Percentiles rank a stretch among this genome's conserved stretches.
Conservation (phyloP, 1,140 invertebrate genomes). For the Aricia agestis region DNA sequence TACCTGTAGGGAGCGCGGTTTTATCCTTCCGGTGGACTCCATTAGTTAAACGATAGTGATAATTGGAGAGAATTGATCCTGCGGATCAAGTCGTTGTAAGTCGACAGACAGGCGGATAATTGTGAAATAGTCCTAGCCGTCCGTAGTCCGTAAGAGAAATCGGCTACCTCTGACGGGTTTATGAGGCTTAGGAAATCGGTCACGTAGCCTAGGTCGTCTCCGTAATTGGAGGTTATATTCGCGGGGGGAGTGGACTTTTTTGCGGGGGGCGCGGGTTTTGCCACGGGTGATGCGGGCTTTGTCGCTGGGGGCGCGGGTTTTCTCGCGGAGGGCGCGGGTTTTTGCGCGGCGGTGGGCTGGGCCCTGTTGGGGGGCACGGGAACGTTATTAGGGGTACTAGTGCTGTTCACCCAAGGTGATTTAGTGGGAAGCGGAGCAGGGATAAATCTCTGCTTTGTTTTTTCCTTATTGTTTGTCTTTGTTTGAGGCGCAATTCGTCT, state of each 20-base stretch:
- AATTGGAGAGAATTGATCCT: too few species aligned
- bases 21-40: too few species aligned
- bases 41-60: too few species aligned
- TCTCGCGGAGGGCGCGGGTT: neutral
- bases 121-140: too few species aligned
- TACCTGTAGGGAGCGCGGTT: too few species aligned
- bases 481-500: neutral
- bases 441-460: neutral
- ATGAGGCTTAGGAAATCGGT: too few species aligned
- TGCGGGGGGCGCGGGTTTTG: neutral
- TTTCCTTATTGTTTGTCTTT: neutral
- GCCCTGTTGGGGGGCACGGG: neutral
- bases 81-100: neutral
- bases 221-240: neutral
- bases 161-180: too few species aligned
- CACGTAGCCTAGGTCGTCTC: too few species aligned
- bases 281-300: neutral
- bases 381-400: neutral
- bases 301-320: too few species aligned
- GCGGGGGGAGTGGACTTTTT: neutral
- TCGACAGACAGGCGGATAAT: too few species aligned
- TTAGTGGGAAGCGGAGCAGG: neutral
- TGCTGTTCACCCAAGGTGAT: too few species aligned
- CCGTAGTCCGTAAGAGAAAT: too few species aligned
- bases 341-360: neutral